These are phyloP conservation scores for Syrmaticus mikado DNA, from an alignment of 2,113 vertebrate genomes.

Conservation along the genomic window DNA sequence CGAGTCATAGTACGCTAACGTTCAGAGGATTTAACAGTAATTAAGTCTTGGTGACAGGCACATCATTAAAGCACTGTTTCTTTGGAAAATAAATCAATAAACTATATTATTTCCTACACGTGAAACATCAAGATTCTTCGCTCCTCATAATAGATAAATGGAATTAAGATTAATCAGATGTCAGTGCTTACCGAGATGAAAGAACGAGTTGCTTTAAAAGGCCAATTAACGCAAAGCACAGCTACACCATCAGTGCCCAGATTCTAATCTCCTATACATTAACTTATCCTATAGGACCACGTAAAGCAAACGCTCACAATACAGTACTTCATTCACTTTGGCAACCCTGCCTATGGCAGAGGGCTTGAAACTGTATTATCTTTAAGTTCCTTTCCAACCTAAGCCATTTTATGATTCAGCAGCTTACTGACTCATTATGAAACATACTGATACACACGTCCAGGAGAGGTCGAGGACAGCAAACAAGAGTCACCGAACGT, in stretches of 20 bases:
- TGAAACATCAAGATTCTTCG: neutral
- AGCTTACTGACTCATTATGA: neutral
- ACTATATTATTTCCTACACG: neutral
- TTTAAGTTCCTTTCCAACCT: neutral
- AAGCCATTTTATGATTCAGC: neutral
- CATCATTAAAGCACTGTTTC: constrained; percentile 36
- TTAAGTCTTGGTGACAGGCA: constrained; percentile 47
- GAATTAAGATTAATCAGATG: neutral
- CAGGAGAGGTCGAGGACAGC: neutral
- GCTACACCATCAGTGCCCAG: neutral
- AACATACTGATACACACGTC: fast-evolving
- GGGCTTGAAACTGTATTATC: neutral
- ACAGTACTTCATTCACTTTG: neutral
- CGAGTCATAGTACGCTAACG: neutral
- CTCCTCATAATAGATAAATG: constrained; percentile 2
- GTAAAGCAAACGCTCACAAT: neutral
- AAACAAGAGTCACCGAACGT: neutral
- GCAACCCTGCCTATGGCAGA: neutral
- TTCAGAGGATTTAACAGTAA: constrained; percentile 35
- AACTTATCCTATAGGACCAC: neutral
- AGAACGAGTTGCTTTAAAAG: neutral
- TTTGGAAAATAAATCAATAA: constrained; percentile 45
- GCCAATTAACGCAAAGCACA: neutral
- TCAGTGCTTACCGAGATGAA: neutral
- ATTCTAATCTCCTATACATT: neutral